Conservation (phyloP, 1,140 invertebrate genomes). For the Neocloeon triangulifer region DNA sequence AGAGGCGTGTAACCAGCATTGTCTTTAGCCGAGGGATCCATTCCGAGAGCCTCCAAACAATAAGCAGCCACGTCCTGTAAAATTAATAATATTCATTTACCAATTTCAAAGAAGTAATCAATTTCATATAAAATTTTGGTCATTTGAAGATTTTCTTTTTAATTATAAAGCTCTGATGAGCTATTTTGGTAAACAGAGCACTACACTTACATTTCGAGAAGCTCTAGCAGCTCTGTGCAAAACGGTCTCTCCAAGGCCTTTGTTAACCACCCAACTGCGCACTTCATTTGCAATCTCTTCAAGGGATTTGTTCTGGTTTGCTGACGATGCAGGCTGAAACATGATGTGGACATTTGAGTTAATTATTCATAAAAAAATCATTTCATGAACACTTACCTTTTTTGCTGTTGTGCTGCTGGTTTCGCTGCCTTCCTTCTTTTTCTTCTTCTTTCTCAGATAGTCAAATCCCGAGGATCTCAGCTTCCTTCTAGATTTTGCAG, state of each 20-base stretch:
- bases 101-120: constrained; percentile 1
- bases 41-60: constrained; percentile 63
- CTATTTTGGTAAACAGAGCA: too few relatives aligned
- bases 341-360: too few relatives aligned
- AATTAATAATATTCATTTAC: too few relatives aligned
- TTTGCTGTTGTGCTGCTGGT: too few relatives aligned
- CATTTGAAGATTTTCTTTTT: too few relatives aligned
- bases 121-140: constrained; percentile 1
- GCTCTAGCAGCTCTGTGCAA: constrained; percentile 72
- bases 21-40: constrained; percentile 64
- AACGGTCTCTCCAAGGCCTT: constrained; percentile 77
- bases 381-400: too few relatives aligned
- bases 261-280: constrained; percentile 76
- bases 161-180: too few relatives aligned
- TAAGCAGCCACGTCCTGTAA: constrained; percentile 69
- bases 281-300: constrained; percentile 31
- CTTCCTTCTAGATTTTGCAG: constrained; percentile 28
- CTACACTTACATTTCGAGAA: constrained; percentile 50
- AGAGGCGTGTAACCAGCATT: constrained; percentile 87
- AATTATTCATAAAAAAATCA: too few relatives aligned
- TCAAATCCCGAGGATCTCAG: constrained; percentile 55
- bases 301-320: neutral
- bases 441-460: constrained; percentile 73
- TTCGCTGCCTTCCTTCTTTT: constrained; percentile 18
- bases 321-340: too few relatives aligned